Evolutionary conservation across 1,140 invertebrate species (phyloP).

Genomic region (Tetramorium parvispinum): DNA sequence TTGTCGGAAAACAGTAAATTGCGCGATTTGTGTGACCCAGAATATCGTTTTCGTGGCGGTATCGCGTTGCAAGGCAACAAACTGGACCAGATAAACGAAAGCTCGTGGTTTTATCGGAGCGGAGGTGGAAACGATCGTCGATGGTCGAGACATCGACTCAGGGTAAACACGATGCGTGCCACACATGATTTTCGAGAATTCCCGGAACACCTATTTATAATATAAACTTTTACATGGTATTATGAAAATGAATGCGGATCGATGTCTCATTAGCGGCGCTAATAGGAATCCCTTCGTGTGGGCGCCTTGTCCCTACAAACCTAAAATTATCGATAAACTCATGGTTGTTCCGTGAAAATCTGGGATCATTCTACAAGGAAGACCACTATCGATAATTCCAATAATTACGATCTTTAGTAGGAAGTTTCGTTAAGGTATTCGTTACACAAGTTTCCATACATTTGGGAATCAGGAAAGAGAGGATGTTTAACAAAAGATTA

Average conservation of each 20-base stretch:
- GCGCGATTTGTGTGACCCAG: constrained; percentile 13
- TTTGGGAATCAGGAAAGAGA: constrained; percentile 18
- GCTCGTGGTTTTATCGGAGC: constrained; percentile 30
- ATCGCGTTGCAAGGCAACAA: background rate
- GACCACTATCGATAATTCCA: constrained; percentile 76
- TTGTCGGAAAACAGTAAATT: background rate
- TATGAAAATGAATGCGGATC: constrained; percentile 66
- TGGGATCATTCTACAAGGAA: constrained; percentile 56
- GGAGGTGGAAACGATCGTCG: constrained; percentile 31
- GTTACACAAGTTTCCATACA: constrained; percentile 52
- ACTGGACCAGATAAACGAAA: constrained; percentile 41
- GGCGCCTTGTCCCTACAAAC: constrained; percentile 57
- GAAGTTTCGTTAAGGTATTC: constrained; percentile 70
- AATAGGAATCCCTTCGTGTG: constrained; percentile 61
- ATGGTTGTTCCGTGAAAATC: constrained; percentile 54
- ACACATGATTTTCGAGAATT: constrained; percentile 56
- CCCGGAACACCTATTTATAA: constrained; percentile 56
- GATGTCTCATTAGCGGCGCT: constrained; percentile 66
- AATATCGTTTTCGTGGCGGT: constrained; percentile 18
- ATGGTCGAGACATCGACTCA: constrained; percentile 15
- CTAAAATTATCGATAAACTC: constrained; percentile 72
- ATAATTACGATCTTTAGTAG: constrained; percentile 77
- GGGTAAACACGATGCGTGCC: constrained; percentile 18
- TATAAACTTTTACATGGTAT: constrained; percentile 64
- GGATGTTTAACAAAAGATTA: background rate